phyloP scores from a whole-genome alignment of 2,113 vertebrate genomes.

The Aegotheles bennettii region DNA sequence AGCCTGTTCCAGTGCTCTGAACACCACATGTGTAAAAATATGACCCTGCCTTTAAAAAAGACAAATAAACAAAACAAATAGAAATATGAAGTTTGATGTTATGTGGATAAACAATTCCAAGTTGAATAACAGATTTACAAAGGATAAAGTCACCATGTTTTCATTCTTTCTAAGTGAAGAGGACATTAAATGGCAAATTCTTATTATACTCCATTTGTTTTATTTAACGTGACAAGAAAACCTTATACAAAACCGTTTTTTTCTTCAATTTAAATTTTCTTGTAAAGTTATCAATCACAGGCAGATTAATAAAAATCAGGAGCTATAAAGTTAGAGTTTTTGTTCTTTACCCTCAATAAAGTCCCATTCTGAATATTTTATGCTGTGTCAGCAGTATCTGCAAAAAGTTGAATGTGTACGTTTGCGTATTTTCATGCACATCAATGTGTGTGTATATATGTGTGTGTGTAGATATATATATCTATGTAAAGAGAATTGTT shows the following conservation, averaged over 20 bases:
- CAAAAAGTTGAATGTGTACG: background rate
- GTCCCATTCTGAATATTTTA: background rate
- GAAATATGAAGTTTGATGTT: background rate
- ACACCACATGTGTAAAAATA: background rate
- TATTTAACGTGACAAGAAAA: background rate
- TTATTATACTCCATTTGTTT: background rate
- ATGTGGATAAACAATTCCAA: background rate
- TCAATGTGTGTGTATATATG: background rate
- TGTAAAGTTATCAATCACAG: background rate
- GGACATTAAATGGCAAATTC: background rate
- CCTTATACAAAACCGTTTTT: accelerated
- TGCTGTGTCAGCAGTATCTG: background rate
- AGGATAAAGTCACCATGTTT: background rate
- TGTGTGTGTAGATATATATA: background rate
- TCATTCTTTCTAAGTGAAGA: background rate
- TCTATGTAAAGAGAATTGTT: background rate
- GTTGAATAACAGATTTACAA: background rate
- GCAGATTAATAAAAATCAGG: background rate
- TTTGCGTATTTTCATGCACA: background rate
- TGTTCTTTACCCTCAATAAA: background rate
- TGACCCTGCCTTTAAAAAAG: background rate
- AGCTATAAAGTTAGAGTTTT: background rate
- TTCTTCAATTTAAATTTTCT: background rate
- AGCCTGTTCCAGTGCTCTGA: too few species aligned
- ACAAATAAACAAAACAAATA: background rate